These are phyloP conservation scores for Leptocoma aspasia DNA, from an alignment of 2,113 vertebrate species.

Conservation along the genomic window DNA sequence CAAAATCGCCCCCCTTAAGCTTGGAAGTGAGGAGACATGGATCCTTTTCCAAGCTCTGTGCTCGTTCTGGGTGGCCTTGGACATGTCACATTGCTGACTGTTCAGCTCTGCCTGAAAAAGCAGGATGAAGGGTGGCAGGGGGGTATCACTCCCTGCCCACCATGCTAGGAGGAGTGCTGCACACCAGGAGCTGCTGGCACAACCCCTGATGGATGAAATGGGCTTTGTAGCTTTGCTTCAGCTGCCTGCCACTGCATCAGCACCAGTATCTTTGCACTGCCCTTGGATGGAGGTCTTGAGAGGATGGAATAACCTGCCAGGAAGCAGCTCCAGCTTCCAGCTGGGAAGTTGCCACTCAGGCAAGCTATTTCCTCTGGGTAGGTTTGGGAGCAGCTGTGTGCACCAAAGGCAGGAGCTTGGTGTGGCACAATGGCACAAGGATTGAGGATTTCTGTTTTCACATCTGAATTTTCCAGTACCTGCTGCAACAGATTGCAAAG, in stretches of 20 bases:
- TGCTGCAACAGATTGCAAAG: neutral
- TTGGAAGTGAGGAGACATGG: neutral
- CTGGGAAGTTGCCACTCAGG: neutral
- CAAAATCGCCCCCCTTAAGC: neutral
- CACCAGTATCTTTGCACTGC: neutral
- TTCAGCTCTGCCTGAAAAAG: slow-evolving; percentile 2
- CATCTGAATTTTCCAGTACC: neutral
- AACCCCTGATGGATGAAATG: neutral
- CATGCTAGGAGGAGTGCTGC: neutral
- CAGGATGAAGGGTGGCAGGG: neutral
- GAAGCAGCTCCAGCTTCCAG: no score
- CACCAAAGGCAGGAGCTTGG: neutral
- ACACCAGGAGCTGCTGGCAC: neutral
- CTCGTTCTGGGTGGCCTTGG: slow-evolving; percentile 49
- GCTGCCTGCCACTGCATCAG: neutral
- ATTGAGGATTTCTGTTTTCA: neutral
- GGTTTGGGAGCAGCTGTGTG: neutral
- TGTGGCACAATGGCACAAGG: neutral
- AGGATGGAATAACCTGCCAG: neutral
- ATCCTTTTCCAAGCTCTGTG: neutral
- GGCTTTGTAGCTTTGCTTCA: neutral
- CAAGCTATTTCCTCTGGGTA: neutral
- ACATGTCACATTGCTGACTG: neutral
- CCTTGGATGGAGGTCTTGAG: neutral
- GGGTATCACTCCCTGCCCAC: rapidly evolving